A percentile compares a stretch with the other conserved stretches of the same genome.
Conservation (phyloP, 92 coral and sea anemone genomes). For the Palythoa grandiflora region DNA sequence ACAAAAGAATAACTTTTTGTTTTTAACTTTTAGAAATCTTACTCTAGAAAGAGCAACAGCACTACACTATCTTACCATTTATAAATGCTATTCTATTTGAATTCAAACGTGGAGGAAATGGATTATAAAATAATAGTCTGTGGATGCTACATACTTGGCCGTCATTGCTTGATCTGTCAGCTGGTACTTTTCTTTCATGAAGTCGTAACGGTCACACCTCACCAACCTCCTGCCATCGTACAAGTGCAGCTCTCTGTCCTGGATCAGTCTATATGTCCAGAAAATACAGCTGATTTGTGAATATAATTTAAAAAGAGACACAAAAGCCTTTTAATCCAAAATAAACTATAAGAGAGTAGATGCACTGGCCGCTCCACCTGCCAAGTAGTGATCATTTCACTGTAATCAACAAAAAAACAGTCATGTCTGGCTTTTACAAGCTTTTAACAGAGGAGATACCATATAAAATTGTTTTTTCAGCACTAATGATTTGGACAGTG, state of each 20-base stretch:
- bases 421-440: too few species aligned
- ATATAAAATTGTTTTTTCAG: too few species aligned
- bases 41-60: neutral
- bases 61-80: too few species aligned
- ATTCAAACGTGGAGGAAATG: neutral
- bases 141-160: constrained; percentile 53
- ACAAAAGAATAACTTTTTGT: neutral
- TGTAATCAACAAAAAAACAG: too few species aligned
- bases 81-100: too few species aligned
- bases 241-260: constrained; percentile 89
- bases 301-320: too few species aligned
- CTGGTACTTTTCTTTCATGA: constrained; percentile 75
- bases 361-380: too few species aligned
- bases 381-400: too few species aligned
- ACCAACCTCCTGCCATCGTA: constrained; percentile 91
- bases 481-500: too few species aligned
- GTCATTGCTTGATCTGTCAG: constrained; percentile 77
- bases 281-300: neutral
- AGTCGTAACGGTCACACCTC: constrained; percentile 79
- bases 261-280: constrained; percentile 67
- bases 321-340: too few species aligned
- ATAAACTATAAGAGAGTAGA: too few species aligned
- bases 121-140: neutral
- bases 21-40: neutral
- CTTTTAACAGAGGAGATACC: too few species aligned